Evolutionary conservation across 2,113 vertebrate genomes (phyloP), one percentile per base, ranked within the genome.

Genomic region (Anarhynchus alexandrinus): DNA sequence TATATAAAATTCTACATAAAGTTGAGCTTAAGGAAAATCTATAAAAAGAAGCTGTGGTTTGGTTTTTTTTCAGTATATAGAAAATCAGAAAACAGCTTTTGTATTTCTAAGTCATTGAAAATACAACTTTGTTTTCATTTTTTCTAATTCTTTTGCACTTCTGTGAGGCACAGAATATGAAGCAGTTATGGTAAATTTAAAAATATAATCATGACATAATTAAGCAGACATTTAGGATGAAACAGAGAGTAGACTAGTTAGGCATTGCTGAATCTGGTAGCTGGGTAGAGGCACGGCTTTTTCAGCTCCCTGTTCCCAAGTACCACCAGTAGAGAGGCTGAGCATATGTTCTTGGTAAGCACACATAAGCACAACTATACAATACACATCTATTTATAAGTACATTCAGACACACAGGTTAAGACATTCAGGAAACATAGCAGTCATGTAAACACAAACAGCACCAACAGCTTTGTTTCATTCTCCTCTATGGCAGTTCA

Each of bases 31-130:
- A 57, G n/a, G 1, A 72, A 93, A 70, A 77, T 69, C 12, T 64
- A 5, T 23, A 40, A 52, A 52, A 40, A 66, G 3, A 18, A 71
- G 1, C 2, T 72, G 5, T 67, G 3, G 0, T n/a, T n/a, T n/a
- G n/a, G 0, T 2, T 29, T 64, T 69, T 81, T 81, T 82, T 67
- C 8, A 57, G 10, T 62, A 67, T 18, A 6, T 5, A 66, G 40
- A 72, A 30, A 34, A 45, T 10, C 5, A 61, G 14, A 77, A 49
- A 52, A 22, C 0, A 11, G 1, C 4, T 93, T 57, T 73, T 74
- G 3, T 20, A n/a, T 51, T n/a, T 54, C 58, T 66, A 54, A 36
- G 9, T 45, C 4, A 38, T 40, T 79, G 6, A 84, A 91, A 89
- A 82, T 14, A 23, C 3, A 30, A 25, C 6, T 82, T 69, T 30